Evolutionary conservation across 2,113 vertebrate genomes (phyloP).

Genomic region (Thermophis baileyi): DNA sequence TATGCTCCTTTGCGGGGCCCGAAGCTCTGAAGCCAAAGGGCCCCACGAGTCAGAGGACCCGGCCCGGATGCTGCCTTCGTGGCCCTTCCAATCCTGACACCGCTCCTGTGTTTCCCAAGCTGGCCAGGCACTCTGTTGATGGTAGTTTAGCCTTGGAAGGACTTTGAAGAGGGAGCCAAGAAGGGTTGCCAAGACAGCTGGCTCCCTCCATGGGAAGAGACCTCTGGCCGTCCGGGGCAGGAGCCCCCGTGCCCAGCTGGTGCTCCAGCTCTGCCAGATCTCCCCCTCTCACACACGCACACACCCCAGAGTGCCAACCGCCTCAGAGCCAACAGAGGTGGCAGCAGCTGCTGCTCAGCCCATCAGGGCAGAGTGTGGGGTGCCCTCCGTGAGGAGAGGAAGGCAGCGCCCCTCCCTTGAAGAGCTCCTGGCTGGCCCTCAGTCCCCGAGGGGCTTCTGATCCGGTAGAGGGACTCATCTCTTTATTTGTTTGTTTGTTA

Average conservation of each 20-base stretch:
- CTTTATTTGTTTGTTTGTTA: too few relatives aligned
- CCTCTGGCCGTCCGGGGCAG: not conserved
- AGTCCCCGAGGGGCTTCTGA: not conserved
- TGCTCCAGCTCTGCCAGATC: not conserved
- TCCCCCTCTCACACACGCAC: too few relatives aligned
- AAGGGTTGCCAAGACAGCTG: not conserved
- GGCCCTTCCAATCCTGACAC: not conserved
- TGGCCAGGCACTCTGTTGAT: not conserved
- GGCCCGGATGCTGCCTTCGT: not conserved
- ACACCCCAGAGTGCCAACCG: too few relatives aligned
- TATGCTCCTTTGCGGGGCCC: not conserved
- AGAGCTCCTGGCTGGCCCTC: not conserved
- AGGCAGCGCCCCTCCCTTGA: not conserved
- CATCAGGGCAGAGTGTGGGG: not conserved
- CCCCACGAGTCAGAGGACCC: not conserved
- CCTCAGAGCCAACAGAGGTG: not conserved
- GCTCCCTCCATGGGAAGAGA: not conserved
- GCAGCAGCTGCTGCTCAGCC: not conserved
- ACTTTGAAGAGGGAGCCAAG: not conserved
- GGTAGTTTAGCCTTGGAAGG: not conserved
- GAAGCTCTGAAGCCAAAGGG: not conserved
- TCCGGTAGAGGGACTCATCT: accelerated
- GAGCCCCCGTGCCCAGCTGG: not conserved
- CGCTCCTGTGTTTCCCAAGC: too few relatives aligned
- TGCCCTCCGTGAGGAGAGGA: not conserved